phyloP scores from a whole-genome alignment of 2,797 vertebrate species.

The Falco naumanni region DNA sequence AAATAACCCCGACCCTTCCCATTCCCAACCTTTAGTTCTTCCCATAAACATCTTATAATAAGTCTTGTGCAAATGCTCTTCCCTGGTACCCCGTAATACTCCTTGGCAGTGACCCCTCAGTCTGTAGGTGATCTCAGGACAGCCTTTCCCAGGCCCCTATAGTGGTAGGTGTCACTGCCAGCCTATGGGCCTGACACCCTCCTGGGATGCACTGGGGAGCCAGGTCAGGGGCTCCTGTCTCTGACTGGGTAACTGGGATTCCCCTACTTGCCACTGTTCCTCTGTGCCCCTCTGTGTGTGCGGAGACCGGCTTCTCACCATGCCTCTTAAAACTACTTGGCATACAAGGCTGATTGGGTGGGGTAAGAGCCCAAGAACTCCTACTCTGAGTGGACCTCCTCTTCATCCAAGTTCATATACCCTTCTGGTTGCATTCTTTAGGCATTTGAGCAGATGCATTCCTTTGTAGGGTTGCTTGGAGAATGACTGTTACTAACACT shows the following conservation, averaged over 20 bases:
- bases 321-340: background rate
- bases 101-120: background rate
- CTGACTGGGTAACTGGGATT: background rate
- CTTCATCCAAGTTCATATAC: accelerated
- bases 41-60: background rate
- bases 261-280: too few species aligned
- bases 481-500: background rate
- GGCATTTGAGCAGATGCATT: background rate
- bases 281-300: background rate
- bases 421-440: background rate
- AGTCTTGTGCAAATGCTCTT: background rate
- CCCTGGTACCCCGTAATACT: background rate
- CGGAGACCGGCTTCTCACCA: background rate
- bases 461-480: background rate
- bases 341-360: background rate
- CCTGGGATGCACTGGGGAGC: accelerated
- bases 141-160: background rate
- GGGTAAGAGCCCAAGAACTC: background rate
- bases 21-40: background rate
- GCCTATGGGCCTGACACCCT: background rate
- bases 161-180: background rate
- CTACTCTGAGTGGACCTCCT: background rate
- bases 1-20: background rate
- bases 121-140: background rate
- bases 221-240: accelerated